phyloP scores from a whole-genome alignment of 2,888 invertebrate species.

The Tachina grossa region DNA sequence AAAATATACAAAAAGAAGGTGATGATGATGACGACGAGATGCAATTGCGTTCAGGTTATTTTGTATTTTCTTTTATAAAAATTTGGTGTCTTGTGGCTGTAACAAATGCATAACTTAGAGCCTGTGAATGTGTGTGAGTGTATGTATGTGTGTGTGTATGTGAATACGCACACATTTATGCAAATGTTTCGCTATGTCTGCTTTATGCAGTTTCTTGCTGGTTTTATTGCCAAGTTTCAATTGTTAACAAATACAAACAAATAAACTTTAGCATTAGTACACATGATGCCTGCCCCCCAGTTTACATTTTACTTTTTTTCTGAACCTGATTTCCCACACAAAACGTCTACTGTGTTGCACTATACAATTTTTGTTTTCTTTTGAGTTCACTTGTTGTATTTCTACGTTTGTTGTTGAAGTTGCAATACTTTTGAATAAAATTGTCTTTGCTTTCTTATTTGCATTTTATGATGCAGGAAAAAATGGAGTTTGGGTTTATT shows the following conservation, averaged over 20 bases:
- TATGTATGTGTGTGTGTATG: background rate
- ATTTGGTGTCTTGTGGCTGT: conserved; percentile 17
- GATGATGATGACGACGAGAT: conserved; percentile 43
- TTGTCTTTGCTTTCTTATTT: conserved; percentile 61
- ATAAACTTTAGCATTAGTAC: background rate
- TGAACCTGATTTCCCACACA: background rate
- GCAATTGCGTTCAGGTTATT: background rate
- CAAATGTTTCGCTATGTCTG: conserved; percentile 9
- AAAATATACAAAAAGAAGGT: conserved; percentile 31
- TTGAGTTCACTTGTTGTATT: background rate
- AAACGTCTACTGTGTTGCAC: conserved; percentile 7
- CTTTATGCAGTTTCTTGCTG: conserved; percentile 16
- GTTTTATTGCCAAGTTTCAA: conserved; percentile 20
- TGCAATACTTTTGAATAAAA: conserved; percentile 38
- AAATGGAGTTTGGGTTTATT: background rate
- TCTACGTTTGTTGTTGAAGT: conserved; percentile 33
- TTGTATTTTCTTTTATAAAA: conserved; percentile 2
- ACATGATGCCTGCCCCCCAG: background rate
- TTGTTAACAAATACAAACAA: background rate
- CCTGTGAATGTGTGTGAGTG: background rate
- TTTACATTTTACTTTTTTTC: no score
- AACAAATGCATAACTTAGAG: conserved; percentile 11
- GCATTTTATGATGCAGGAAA: conserved; percentile 28
- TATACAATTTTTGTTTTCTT: background rate
- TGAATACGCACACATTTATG: conserved; percentile 1